Evolutionary conservation across 2,888 invertebrate species (phyloP).

Genomic region (Saturnia pavonia): DNA sequence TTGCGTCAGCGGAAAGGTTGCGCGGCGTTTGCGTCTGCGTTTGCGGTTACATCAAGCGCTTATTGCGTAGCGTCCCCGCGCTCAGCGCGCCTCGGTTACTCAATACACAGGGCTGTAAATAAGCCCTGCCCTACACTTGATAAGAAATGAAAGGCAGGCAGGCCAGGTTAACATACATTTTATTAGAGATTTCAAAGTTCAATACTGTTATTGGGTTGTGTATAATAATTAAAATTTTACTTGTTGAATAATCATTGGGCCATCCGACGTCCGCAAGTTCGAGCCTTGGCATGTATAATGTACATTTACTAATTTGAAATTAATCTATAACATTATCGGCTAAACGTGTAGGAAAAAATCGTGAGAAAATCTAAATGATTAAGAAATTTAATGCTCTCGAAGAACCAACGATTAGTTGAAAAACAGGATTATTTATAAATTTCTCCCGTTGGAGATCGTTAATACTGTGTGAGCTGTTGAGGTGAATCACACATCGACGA

Average conservation of each 20-base stretch:
- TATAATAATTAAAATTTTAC: not conserved
- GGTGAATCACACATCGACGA: no score
- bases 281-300: not conserved
- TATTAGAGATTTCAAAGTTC: not conserved
- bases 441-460: no score
- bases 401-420: no score
- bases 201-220: not conserved
- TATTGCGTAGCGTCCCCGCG: conserved; percentile 57
- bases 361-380: not conserved
- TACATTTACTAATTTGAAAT: not conserved
- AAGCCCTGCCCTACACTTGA: conserved; percentile 38
- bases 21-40: conserved; percentile 44
- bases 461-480: no score
- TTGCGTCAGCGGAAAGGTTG: conserved; percentile 78
- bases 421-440: no score
- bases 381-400: no score
- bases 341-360: not conserved
- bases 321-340: not conserved
- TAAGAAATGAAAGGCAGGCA: conserved; percentile 20
- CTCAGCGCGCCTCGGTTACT: conserved; percentile 62
- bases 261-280: not conserved
- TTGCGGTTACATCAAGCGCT: conserved; percentile 70
- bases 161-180: not conserved
- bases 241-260: not conserved
- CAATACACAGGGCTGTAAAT: conserved; percentile 49